These are phyloP conservation scores for Brachionus calyciflorus DNA, from an alignment of 1,140 invertebrate genomes.

Conservation along the genomic window DNA sequence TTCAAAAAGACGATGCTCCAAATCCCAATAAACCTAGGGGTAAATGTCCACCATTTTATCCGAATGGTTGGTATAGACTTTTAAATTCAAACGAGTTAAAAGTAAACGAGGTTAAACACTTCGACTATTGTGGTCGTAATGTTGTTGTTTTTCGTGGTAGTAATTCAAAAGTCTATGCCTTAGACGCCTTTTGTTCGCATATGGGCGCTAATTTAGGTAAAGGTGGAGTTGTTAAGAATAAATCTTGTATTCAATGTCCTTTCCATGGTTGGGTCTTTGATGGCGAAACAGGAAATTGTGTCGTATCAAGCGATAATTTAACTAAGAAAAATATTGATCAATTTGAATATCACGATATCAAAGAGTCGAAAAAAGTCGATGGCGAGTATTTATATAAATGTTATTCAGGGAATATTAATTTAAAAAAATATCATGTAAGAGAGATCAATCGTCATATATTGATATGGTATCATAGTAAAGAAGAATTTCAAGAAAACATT, in stretches of 20 bases:
- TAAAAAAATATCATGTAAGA: constrained; percentile 38
- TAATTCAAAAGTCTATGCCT: constrained; percentile 64
- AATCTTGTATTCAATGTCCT: constrained; percentile 73
- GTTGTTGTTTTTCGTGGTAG: constrained; percentile 69
- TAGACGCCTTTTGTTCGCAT: constrained; percentile 80
- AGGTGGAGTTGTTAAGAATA: constrained; percentile 69
- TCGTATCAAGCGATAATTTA: constrained; percentile 54
- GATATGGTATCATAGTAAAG: constrained; percentile 7
- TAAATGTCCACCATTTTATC: constrained; percentile 67
- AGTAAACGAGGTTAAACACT: constrained; percentile 64
- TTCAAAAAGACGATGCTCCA: constrained; percentile 21
- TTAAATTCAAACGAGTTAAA: constrained; percentile 68
- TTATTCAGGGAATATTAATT: constrained; percentile 1
- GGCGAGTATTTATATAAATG: constrained; percentile 33
- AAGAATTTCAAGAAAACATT: constrained; percentile 8
- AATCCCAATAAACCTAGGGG: constrained; percentile 28
- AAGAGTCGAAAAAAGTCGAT: constrained; percentile 8
- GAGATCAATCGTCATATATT: constrained; percentile 29
- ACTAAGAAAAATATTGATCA: background rate
- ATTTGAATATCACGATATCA: constrained; percentile 43
- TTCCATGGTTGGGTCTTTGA: constrained; percentile 78
- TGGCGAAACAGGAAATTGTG: constrained; percentile 68
- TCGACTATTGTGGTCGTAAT: constrained; percentile 66
- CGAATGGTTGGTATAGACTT: constrained; percentile 78
- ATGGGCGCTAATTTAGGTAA: constrained; percentile 75